Conservation (phyloP, 1,140 invertebrate genomes). For the Laodelphax striatellus region DNA sequence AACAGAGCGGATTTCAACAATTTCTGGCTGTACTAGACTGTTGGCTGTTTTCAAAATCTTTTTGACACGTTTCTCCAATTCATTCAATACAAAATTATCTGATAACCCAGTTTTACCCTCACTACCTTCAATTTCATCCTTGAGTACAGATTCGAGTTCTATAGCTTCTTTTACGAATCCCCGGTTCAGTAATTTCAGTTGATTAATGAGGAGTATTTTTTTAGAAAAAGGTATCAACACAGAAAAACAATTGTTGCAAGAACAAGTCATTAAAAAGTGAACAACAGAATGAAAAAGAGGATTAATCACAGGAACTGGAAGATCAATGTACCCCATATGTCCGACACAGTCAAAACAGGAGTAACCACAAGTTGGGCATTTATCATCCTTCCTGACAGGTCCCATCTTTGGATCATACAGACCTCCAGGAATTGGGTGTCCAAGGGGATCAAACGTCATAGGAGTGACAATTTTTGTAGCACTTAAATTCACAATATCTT, state of each 20-base stretch:
- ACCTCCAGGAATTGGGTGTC: constrained; percentile 69
- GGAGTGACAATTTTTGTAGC: constrained; percentile 75
- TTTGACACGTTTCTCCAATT: constrained; percentile 19
- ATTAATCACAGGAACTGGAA: constrained; percentile 87
- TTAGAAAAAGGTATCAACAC: constrained; percentile 50
- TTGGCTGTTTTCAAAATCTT: constrained; percentile 28
- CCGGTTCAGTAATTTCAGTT: constrained; percentile 60
- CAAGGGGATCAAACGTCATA: constrained; percentile 72
- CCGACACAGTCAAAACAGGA: constrained; percentile 65
- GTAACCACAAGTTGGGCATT: constrained; percentile 73
- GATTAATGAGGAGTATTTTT: constrained; percentile 53
- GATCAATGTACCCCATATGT: constrained; percentile 89
- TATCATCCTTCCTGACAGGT: constrained; percentile 33
- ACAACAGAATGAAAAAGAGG: constrained; percentile 76
- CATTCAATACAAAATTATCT: constrained; percentile 22
- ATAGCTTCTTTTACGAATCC: constrained; percentile 62
- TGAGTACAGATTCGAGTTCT: constrained; percentile 38
- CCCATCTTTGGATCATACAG: constrained; percentile 75
- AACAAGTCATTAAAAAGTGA: constrained; percentile 49
- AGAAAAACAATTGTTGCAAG: constrained; percentile 57
- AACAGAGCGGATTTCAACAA: constrained; percentile 32
- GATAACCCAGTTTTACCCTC: not conserved
- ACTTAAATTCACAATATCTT: constrained; percentile 80
- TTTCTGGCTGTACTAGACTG: constrained; percentile 25
- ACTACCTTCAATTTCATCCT: not conserved